These are phyloP conservation scores for Brachionus koreanus DNA, from an alignment of 1,140 invertebrate species.

Conservation along the genomic window DNA sequence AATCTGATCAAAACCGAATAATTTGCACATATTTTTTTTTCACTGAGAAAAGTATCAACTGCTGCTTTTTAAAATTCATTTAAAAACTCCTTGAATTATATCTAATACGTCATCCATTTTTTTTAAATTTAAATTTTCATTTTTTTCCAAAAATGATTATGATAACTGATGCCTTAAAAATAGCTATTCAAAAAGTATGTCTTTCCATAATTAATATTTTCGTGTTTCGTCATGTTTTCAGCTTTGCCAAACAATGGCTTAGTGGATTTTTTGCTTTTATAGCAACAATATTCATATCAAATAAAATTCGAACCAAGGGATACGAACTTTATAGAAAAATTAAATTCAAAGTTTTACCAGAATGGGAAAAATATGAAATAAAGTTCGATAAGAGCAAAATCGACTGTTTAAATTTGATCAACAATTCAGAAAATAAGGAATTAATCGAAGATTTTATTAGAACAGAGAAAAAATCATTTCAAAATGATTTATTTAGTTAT, in stretches of 20 bases:
- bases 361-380: slow-evolving; percentile 26
- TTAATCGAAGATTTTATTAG: slow-evolving; percentile 4
- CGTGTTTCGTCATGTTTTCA: slow-evolving; percentile 9
- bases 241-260: background rate
- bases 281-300: slow-evolving; percentile 8
- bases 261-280: slow-evolving; percentile 20
- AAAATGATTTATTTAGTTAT: slow-evolving; percentile 22
- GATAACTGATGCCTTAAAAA: slow-evolving; percentile 38
- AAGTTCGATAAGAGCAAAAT: slow-evolving; percentile 8
- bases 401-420: background rate
- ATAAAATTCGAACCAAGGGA: background rate
- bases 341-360: slow-evolving; percentile 33
- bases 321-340: background rate
- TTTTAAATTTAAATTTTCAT: background rate
- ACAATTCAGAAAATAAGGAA: background rate
- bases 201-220: slow-evolving; percentile 10
- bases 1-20: background rate
- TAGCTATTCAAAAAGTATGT: slow-evolving; percentile 26
- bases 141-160: background rate
- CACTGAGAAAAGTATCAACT: background rate
- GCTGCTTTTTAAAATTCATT: background rate
- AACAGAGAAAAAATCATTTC: background rate
- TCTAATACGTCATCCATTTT: background rate
- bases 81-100: background rate
- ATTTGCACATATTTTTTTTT: background rate